Conservation (phyloP, 2,113 vertebrate genomes). For the Gracilinanus agilis region DNA sequence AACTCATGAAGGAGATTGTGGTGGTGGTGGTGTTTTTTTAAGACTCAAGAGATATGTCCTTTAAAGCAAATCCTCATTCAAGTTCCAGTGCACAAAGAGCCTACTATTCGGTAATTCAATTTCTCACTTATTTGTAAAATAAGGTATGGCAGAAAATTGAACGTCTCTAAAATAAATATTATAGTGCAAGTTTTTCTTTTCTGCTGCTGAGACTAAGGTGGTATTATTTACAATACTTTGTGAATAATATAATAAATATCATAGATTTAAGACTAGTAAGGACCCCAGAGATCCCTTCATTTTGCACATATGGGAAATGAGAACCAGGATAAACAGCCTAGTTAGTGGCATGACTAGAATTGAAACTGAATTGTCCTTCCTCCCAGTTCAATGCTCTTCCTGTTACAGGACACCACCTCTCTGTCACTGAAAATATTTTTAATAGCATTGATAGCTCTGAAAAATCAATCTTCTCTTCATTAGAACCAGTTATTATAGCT, state of each 20-base stretch:
- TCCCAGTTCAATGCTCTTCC: too few relatives aligned
- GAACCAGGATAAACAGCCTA: too few relatives aligned
- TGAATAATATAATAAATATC: neutral
- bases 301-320: neutral
- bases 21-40: neutral
- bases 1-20: too few relatives aligned
- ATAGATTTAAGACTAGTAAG: neutral
- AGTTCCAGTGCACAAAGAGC: constrained; percentile 4
- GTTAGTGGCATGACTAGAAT: too few relatives aligned
- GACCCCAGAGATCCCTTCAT: neutral
- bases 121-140: neutral
- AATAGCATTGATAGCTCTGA: neutral
- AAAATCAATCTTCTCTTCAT: neutral
- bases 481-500: neutral
- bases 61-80: constrained; percentile 18
- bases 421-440: neutral
- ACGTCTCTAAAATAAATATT: constrained; percentile 6
- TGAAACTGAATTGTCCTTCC: too few relatives aligned
- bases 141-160: constrained; percentile 1
- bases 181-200: neutral
- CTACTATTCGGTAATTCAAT: neutral
- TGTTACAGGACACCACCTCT: neutral
- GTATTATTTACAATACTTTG: neutral
- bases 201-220: neutral
- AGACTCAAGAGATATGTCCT: constrained; percentile 22